A percentile compares a stretch with the other conserved stretches of the same genome.
Evolutionary conservation across 2,797 vertebrate species (phyloP).

Genomic region (Parauchenoglanis ngamensis): DNA sequence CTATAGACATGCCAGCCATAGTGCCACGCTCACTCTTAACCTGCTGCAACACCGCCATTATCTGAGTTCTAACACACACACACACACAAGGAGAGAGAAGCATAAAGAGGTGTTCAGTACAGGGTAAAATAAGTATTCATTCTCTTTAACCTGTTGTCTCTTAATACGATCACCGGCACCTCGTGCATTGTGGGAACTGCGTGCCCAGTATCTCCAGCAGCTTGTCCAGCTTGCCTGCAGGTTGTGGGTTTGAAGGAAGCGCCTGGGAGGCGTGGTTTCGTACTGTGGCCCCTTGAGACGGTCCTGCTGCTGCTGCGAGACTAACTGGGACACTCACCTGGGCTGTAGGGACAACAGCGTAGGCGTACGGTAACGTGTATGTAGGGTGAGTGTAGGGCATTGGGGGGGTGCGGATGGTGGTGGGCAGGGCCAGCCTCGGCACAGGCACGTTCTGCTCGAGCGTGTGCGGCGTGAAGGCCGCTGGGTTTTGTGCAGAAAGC

Average conservation of each 20-base stretch:
- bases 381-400: slow-evolving; percentile 32
- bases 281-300: not conserved
- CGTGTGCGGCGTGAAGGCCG: not conserved
- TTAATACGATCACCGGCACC: slow-evolving; percentile 62
- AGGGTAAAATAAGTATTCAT: not conserved
- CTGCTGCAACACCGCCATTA: slow-evolving; percentile 87
- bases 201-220: slow-evolving; percentile 84
- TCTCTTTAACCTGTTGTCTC: not conserved
- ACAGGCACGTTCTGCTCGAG: not conserved
- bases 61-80: slow-evolving; percentile 71
- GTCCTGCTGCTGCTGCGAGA: not conserved
- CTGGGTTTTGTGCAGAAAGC: slow-evolving; percentile 7
- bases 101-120: not conserved
- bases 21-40: slow-evolving; percentile 89
- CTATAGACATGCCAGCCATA: slow-evolving; percentile 88
- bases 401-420: not conserved
- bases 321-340: not conserved
- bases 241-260: slow-evolving; percentile 51
- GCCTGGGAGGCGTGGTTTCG: slow-evolving; percentile 38
- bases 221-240: slow-evolving; percentile 83
- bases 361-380: not conserved
- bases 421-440: not conserved
- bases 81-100: not conserved
- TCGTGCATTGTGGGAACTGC: slow-evolving; percentile 86
- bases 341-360: not conserved